These are phyloP conservation scores for Bucorvus abyssinicus DNA, from an alignment of 2,797 vertebrate genomes.

Conservation along the genomic window DNA sequence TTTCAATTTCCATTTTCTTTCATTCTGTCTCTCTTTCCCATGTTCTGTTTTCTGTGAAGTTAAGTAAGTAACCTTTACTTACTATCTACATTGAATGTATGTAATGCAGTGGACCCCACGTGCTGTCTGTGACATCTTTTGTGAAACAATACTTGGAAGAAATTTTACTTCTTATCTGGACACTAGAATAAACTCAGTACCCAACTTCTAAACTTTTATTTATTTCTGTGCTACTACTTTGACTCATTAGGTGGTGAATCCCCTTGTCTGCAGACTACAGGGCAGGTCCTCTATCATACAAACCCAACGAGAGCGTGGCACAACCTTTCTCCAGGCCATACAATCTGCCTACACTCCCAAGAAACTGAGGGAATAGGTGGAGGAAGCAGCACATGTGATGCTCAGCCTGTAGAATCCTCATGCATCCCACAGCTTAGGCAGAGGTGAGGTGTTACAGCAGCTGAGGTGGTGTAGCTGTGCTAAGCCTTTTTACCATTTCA, in stretches of 20 bases:
- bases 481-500: neutral
- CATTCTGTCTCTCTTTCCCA: neutral
- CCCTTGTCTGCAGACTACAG: neutral
- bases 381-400: fast-evolving
- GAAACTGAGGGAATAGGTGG: neutral
- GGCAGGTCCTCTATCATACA: neutral
- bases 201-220: neutral
- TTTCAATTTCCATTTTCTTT: neutral
- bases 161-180: neutral
- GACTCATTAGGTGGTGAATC: neutral
- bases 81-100: neutral
- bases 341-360: neutral
- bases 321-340: neutral
- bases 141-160: neutral
- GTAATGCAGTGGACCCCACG: neutral
- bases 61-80: neutral
- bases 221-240: neutral
- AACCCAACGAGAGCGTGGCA: neutral
- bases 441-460: neutral
- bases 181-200: neutral
- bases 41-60: neutral
- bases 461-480: neutral
- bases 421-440: neutral
- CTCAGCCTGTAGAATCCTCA: neutral
- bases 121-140: neutral